Conservation (phyloP, 1,140 invertebrate genomes). For the Drosophila lowei region DNA sequence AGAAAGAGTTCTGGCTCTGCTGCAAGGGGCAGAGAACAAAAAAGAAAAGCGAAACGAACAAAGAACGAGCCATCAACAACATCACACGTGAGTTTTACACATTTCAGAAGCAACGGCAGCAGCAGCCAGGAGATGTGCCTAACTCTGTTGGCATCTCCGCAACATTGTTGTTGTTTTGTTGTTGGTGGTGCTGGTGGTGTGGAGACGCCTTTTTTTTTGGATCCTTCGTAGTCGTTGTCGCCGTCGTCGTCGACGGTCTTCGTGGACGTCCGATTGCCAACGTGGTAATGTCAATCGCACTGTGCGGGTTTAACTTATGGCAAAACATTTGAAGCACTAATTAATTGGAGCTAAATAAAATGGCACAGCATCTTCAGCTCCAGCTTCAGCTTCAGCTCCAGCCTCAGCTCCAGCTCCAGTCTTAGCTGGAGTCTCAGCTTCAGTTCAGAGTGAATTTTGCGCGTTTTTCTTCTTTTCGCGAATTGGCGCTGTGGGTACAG, state of each 20-base stretch:
- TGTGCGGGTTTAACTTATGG: slow-evolving; percentile 82
- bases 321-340: slow-evolving; percentile 83
- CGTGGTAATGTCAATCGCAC: slow-evolving; percentile 81
- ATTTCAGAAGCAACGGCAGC: slow-evolving; percentile 75
- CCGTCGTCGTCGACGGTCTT: slow-evolving; percentile 28
- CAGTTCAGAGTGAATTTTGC: no score
- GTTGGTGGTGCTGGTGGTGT: slow-evolving; percentile 8
- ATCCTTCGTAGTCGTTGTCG: slow-evolving; percentile 26
- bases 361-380: slow-evolving; percentile 69
- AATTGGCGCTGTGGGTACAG: slow-evolving; percentile 51
- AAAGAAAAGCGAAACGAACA: slow-evolving; percentile 4
- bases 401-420: slow-evolving; percentile 5
- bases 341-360: slow-evolving; percentile 83
- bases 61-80: slow-evolving; percentile 68
- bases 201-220: slow-evolving; percentile 52
- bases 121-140: slow-evolving; percentile 48
- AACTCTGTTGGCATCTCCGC: slow-evolving; percentile 38
- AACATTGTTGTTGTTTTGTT: slow-evolving; percentile 21
- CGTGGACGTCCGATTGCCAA: slow-evolving; percentile 62
- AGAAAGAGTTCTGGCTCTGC: slow-evolving; percentile 11
- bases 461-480: slow-evolving; percentile 33
- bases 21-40: background rate
- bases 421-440: background rate
- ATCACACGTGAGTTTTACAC: slow-evolving; percentile 80
- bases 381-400: slow-evolving; percentile 12